Evolutionary conservation across 1,140 invertebrate species (phyloP), one percentile per base, ranked within the genome.

Genomic region (Platorchestia sp.): DNA sequence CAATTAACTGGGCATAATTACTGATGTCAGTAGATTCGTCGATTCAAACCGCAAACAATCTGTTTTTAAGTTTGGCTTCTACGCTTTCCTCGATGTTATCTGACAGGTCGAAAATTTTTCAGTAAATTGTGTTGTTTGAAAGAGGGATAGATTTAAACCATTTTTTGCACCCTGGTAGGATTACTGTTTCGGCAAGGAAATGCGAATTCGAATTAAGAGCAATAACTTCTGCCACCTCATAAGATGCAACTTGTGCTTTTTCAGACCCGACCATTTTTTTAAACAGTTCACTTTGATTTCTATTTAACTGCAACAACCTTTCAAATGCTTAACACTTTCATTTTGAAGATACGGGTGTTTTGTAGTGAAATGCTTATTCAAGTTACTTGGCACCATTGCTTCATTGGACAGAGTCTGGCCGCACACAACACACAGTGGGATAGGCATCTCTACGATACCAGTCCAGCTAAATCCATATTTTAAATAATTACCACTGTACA

Each of bases 361-460:
- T 75, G 27, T 75, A 75, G 59, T 75, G 59, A 75, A 75, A 36
- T 75, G 95, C 86, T 86, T 95, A 51, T 95, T 96, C 93, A 96
- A 96, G 45, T 96, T 96, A 95, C 95, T 96, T 47, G 95, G 95
- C 75, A 95, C 75, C 95, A 96, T 96, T 40, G n/a, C 59, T 45
- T 95, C 95, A 91, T 95, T 95, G 51, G 93, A 91, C 75, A 95
- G 86, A 87, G 90, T 96, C 45, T 96, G 86, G 91, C 95, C 95
- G 95, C 95, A 96, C 89, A 95, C 95, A 96, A 96, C 95, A 95
- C 75, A 95, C 53, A 96, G 75, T 87, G 95, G 95, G 42, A 47
- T 45, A 95, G 95, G 95, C 42, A 89, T 93, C 95, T 95, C 45
- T 36, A 47, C 95, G 86, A 95, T 45, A 42, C 95, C 95, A 96